Evolutionary conservation across 1,140 invertebrate genomes (phyloP).

Genomic region (Drosophila bifasciata): DNA sequence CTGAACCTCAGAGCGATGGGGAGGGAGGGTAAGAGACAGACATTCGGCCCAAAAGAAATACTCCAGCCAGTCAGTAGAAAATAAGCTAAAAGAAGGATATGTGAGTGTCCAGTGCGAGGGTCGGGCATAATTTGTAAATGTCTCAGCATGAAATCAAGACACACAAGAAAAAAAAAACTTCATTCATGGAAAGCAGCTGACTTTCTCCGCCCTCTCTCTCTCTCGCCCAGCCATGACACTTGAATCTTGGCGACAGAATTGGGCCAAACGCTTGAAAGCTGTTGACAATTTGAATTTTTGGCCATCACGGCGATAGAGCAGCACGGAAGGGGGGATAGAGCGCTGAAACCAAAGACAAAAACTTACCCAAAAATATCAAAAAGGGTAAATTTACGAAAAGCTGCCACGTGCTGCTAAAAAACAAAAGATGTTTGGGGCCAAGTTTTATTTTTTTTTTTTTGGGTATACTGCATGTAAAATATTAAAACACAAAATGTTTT

Average conservation of each 20-base stretch:
- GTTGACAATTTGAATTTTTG: conserved; percentile 72
- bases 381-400: conserved; percentile 38
- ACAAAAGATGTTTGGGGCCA: conserved; percentile 64
- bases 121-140: conserved; percentile 72
- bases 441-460: too few species aligned
- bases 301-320: conserved; percentile 19
- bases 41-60: conserved; percentile 23
- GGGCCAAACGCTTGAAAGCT: conserved; percentile 57
- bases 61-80: too few species aligned
- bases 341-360: not conserved
- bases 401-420: conserved; percentile 33
- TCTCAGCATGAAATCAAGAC: conserved; percentile 56
- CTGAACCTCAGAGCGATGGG: conserved; percentile 26
- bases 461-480: conserved; percentile 58
- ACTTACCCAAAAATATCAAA: conserved; percentile 13
- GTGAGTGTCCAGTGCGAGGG: not conserved
- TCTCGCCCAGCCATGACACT: conserved; percentile 5
- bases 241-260: conserved; percentile 48
- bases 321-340: not conserved
- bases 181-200: conserved; percentile 20
- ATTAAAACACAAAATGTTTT: conserved; percentile 70
- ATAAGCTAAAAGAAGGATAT: conserved; percentile 24
- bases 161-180: conserved; percentile 29
- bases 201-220: conserved; percentile 12
- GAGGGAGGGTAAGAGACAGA: conserved; percentile 5